Evolutionary conservation across 2,797 vertebrate species (phyloP).

Genomic region (Sebastes oblongus): DNA sequence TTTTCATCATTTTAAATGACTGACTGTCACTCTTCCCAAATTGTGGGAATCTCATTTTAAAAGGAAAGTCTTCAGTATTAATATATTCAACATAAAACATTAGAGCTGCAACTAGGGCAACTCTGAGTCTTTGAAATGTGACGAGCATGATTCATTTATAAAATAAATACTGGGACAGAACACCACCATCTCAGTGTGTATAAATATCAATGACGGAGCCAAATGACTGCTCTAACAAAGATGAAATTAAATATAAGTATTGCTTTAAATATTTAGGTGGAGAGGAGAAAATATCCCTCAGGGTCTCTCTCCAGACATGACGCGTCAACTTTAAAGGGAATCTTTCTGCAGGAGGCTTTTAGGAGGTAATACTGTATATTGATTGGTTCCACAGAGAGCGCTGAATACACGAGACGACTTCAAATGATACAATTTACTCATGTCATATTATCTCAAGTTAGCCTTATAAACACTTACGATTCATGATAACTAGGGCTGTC

Average conservation of each 20-base stretch:
- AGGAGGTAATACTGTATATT: neutral
- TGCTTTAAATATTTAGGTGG: neutral
- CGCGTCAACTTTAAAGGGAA: neutral
- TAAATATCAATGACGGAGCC: conserved; percentile 23
- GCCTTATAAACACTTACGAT: neutral
- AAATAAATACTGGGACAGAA: conserved; percentile 47
- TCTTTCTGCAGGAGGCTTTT: neutral
- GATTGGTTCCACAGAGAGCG: neutral
- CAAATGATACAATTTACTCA: neutral
- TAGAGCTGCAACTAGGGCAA: conserved; percentile 47
- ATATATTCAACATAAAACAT: conserved; percentile 41
- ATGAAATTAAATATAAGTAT: neutral
- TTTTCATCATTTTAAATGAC: neutral
- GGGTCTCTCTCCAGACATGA: conserved; percentile 1
- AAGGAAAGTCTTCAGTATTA: conserved; percentile 34
- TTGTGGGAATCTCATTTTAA: conserved; percentile 13
- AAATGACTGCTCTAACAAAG: neutral
- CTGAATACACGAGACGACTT: neutral
- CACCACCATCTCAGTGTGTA: conserved; percentile 13
- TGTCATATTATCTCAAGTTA: neutral
- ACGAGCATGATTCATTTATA: conserved; percentile 54
- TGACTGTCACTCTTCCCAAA: conserved; percentile 3
- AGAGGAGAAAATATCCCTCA: neutral
- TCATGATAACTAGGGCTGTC: no score
- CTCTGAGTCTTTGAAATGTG: conserved; percentile 54